Evolutionary conservation across 1,140 invertebrate species (phyloP), one percentile per base, ranked within the genome.

Genomic region (Drusus annulatus): DNA sequence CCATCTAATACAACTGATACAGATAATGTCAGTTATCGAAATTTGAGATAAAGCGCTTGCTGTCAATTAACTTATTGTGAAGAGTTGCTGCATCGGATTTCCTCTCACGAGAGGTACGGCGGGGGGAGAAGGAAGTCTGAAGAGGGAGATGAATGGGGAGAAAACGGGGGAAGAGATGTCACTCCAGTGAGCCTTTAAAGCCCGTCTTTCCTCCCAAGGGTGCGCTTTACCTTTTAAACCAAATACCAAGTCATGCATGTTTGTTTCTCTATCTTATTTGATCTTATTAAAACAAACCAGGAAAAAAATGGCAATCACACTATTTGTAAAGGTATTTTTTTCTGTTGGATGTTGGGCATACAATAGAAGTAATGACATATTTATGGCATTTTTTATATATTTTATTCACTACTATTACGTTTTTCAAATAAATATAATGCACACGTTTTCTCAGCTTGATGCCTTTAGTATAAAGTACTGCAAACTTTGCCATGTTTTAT

Each of bases 11-110:
- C 7, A 21, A 56, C 54, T 56, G n/a, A 56, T 21, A 45, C 8
- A 17, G 54, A 56, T 23, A 25, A 63, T 63, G 60, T 63, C 60
- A 63, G 54, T 23, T 63, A 23, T 25, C 28, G 60, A 63, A 63
- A 63, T 28, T 28, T 21, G 23, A 25, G 54, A 56, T 56, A 56
- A 21, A 25, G 60, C 23, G 17, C 17, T 16, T 63, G 23, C 23
- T 16, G 17, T 63, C 19, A 63, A 63, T 23, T 63, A 63, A 23
- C 23, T 25, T 63, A 21, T 25, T 63, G 19, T 63, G 15, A 25
- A 63, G 23, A 63, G 17, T 21, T 25, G 60, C 60, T 25, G 60
- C 60, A 63, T 63, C 60, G 23, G 60, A 21, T 63, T 45, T 45
- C 23, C 23, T 4, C 60, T 8, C 10, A 16, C 17, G 60, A 45